Evolutionary conservation across 2,113 vertebrate genomes (phyloP).

Genomic region (Dipodomys ordii): DNA sequence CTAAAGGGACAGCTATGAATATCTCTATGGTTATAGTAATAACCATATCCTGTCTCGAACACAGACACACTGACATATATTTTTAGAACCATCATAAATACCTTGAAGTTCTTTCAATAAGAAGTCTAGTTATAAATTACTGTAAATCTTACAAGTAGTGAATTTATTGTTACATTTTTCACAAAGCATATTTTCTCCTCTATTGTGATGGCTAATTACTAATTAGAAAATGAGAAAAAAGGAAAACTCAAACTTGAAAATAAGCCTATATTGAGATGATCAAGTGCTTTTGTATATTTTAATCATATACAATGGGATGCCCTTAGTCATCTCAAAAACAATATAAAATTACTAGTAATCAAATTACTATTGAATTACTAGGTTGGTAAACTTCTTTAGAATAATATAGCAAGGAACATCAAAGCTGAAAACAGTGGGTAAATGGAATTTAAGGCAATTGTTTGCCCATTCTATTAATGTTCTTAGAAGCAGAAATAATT

Average conservation of each 20-base stretch:
- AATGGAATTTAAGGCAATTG: background rate
- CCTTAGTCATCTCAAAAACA: slow-evolving; percentile 36
- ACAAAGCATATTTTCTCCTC: background rate
- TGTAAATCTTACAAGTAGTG: background rate
- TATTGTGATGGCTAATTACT: background rate
- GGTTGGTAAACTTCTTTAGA: background rate
- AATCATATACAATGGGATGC: background rate
- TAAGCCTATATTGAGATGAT: slow-evolving; percentile 10
- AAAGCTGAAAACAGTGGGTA: slow-evolving; percentile 16
- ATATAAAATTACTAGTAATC: background rate
- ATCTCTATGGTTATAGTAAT: too few relatives aligned
- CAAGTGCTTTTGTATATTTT: background rate
- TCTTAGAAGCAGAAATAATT: background rate
- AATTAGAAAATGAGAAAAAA: background rate
- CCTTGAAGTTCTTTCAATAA: background rate
- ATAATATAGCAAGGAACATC: background rate
- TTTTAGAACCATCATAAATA: background rate
- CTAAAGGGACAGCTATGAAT: background rate
- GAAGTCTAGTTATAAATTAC: background rate
- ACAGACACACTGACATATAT: background rate
- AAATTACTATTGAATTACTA: slow-evolving; percentile 45
- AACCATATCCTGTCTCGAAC: background rate
- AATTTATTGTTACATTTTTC: background rate
- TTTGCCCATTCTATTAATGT: background rate
- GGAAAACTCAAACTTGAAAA: slow-evolving; percentile 30